Evolutionary conservation across 2,113 vertebrate genomes (phyloP).

Genomic region (Mesembrinibis cayennensis): DNA sequence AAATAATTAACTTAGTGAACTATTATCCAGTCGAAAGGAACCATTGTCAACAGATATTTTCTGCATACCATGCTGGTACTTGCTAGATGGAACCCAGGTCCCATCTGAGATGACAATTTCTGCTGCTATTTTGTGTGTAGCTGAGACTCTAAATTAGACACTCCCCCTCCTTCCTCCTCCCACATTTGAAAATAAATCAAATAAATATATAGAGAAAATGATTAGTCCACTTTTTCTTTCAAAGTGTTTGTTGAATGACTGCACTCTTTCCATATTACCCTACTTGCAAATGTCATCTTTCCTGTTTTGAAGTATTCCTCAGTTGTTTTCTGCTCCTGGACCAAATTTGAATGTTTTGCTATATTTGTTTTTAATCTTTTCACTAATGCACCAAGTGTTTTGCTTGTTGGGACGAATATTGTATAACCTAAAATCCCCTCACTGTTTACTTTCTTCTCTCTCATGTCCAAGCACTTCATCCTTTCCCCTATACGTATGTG

Average conservation of each 20-base stretch:
- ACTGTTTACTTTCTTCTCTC: neutral
- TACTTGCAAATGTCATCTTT: neutral
- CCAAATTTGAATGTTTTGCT: neutral
- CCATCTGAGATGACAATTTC: neutral
- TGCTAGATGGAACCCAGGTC: neutral
- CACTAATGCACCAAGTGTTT: neutral
- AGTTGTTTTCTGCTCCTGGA: neutral
- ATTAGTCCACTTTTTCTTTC: neutral
- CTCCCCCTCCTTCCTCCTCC: neutral
- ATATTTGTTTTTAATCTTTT: neutral
- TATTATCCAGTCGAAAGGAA: neutral
- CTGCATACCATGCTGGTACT: neutral
- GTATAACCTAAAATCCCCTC: neutral
- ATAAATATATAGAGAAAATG: neutral
- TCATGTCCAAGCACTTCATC: neutral
- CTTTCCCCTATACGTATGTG: neutral
- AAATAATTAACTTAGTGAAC: neutral
- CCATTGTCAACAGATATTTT: neutral
- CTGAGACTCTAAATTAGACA: neutral
- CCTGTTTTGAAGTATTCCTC: neutral
- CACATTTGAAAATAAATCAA: neutral
- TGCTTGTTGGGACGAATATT: neutral
- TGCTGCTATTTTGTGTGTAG: neutral
- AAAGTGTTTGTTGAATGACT: neutral
- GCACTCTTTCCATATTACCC: neutral